Base-by-base conservation (phyloP, 1,140 invertebrate genomes). In the Neotoxoptera formosana region DNA sequence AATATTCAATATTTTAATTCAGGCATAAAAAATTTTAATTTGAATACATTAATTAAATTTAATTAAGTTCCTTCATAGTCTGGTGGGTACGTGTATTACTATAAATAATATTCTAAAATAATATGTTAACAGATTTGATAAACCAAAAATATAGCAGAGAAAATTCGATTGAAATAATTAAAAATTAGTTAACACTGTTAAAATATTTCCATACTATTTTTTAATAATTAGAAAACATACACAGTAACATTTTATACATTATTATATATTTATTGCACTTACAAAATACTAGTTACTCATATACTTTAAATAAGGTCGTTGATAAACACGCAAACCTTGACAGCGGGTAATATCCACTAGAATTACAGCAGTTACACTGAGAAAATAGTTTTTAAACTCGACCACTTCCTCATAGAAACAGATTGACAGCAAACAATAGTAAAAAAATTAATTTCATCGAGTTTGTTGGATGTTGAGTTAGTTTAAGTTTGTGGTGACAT, bases 341-440 rank as follows among this genome's bases (percentile, higher is more conserved):
- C 81, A 83, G 34, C 8, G 21, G 3, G 2, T 83, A n/a, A 76
- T 76, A n/a, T 83, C 41, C 34, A 83, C 81, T 81, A 81, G 20
- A 81, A 81, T 34, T 83, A 23, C 2, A 7, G 20, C 7, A 41
- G 36, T 83, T 83, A 83, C 8, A 36, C 81, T 2, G 21, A 36
- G 36, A 83, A 83, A 83, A 83, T 83, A 83, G 81, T 83, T 83
- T 83, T 83, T 41, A 23, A 83, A 41, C n/a, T 83, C 34, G 34
- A 41, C 20, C 34, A 41, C 34, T 83, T 83, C 81, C 34, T 34
- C 17, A 14, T 76, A 14, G 9, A 81, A 34, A 83, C 34, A 41
- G 81, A 83, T 83, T 83, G 81, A 83, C 81, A 41, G 21, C 8
- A 41, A 21, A 41, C 20, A 36, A 83, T 36, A 34, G 21, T n/a